Conservation (phyloP, 2,113 vertebrate genomes). For the Mesitornis unicolor region DNA sequence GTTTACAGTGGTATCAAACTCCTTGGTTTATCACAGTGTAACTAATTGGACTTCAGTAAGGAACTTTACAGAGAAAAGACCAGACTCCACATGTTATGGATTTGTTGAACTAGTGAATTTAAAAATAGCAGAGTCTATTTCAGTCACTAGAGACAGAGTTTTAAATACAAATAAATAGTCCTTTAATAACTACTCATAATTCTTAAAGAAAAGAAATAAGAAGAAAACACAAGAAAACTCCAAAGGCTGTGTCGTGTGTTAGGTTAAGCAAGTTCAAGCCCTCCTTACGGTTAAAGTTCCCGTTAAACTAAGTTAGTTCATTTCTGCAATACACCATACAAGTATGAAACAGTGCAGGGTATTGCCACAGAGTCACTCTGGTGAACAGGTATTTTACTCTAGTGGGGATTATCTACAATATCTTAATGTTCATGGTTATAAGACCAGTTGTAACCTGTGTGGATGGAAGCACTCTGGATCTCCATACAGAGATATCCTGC, state of each 20-base stretch:
- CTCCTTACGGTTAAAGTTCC: not conserved
- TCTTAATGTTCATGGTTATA: not conserved
- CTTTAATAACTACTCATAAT: not conserved
- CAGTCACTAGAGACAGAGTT: not conserved
- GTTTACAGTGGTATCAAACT: not conserved
- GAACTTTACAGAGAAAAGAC: not conserved
- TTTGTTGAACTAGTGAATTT: not conserved
- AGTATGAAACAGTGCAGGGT: not conserved
- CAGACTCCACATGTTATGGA: not conserved
- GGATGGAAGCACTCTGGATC: not conserved
- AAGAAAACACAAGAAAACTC: not conserved
- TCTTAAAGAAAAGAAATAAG: not conserved
- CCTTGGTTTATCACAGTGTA: not conserved
- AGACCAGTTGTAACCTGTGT: not conserved
- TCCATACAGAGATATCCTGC: not conserved
- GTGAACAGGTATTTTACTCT: not conserved
- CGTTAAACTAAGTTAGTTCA: not conserved
- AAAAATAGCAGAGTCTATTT: not conserved
- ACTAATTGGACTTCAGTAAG: not conserved
- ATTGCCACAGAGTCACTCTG: not conserved
- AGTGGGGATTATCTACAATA: not conserved
- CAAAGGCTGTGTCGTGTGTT: not conserved
- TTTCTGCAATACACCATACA: not conserved
- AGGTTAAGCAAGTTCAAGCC: not conserved
- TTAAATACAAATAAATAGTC: not conserved